A percentile compares a stretch with the other conserved stretches of the same genome.
Conservation (phyloP, 2,113 vertebrate genomes). For the Ictidomys tridecemlineatus region DNA sequence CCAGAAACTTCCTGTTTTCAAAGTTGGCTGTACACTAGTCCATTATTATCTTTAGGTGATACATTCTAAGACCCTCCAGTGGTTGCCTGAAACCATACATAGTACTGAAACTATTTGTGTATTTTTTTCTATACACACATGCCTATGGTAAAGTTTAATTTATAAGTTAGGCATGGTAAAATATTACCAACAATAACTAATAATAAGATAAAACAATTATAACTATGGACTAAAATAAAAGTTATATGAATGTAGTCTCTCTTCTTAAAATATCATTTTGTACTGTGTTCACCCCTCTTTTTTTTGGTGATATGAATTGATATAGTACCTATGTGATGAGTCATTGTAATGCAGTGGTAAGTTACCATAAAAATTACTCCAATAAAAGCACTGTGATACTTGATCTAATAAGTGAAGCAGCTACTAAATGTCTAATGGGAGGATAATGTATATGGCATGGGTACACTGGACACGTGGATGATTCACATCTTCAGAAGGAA, state of each 20-base stretch:
- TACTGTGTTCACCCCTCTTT: neutral
- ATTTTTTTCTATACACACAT: neutral
- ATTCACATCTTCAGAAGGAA: neutral
- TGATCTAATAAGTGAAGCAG: neutral
- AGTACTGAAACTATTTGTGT: neutral
- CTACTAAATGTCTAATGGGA: neutral
- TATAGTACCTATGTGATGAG: too few relatives aligned
- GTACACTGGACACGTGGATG: too few relatives aligned
- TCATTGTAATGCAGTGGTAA: too few relatives aligned
- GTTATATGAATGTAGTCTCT: neutral
- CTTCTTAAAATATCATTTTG: neutral
- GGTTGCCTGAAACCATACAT: neutral
- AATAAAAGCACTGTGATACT: neutral
- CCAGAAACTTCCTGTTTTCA: neutral
- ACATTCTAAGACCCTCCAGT: neutral
- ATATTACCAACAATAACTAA: neutral
- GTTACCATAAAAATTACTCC: too few relatives aligned
- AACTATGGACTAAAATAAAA: neutral
- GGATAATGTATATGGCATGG: too few relatives aligned
- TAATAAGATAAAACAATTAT: neutral
- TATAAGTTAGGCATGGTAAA: neutral
- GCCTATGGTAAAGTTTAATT: neutral
- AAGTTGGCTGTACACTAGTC: neutral
- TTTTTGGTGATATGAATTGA: neutral
- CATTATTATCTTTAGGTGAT: neutral